A percentile compares a stretch with the other conserved stretches of the same genome.
phyloP scores from a whole-genome alignment of 2,113 vertebrate genomes.

The Grallaria varia region DNA sequence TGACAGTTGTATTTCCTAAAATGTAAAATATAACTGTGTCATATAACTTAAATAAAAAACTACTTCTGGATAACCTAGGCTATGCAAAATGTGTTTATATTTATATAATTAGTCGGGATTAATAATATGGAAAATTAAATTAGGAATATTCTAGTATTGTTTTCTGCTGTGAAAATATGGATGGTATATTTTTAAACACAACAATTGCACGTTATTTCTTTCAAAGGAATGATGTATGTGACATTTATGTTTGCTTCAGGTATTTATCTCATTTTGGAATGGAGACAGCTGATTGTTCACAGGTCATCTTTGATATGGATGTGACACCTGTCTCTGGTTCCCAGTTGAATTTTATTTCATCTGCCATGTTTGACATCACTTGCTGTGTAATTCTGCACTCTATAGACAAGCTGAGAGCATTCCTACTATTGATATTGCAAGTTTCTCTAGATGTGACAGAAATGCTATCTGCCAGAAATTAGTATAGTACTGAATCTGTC shows the following conservation, averaged over 20 bases:
- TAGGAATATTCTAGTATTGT: background rate
- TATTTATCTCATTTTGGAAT: background rate
- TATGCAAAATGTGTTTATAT: background rate
- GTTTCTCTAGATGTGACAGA: background rate
- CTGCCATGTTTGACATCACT: background rate
- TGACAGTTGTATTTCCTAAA: background rate
- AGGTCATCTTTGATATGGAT: background rate
- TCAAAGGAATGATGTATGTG: background rate
- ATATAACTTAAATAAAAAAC: background rate
- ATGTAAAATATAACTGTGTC: background rate
- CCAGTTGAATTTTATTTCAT: background rate
- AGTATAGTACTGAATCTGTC: background rate
- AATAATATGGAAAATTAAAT: background rate
- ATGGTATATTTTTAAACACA: background rate
- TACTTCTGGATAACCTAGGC: background rate
- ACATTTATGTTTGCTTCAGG: background rate
- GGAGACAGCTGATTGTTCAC: background rate
- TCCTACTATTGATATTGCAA: background rate
- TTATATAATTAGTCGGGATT: background rate
- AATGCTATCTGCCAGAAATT: background rate
- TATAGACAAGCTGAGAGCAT: conserved; percentile 5
- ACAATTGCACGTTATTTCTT: background rate
- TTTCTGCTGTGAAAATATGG: background rate
- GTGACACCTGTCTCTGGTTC: background rate
- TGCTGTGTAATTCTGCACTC: conserved; percentile 7